These are phyloP conservation scores for Ascidia mentula DNA, from an alignment of 23 tunicate genomes.

Conservation along the genomic window DNA sequence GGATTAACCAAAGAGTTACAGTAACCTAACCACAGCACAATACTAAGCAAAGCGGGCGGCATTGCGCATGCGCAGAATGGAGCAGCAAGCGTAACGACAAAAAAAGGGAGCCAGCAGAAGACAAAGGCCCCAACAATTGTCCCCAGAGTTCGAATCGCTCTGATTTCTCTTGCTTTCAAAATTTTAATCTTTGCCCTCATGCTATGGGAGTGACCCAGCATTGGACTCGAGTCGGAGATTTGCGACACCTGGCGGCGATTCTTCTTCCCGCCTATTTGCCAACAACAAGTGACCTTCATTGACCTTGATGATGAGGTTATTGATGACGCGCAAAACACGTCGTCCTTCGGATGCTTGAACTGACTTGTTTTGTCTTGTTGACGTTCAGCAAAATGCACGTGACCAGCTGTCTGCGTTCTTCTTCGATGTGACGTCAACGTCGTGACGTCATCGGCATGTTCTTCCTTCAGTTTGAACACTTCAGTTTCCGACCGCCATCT, in stretches of 20 bases:
- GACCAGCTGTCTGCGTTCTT: constrained; percentile 10
- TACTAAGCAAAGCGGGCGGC: constrained; percentile 15
- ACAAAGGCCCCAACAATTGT: constrained; percentile 83
- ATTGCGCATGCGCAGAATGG: constrained; percentile 59
- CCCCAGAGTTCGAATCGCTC: constrained; percentile 70
- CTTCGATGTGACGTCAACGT: constrained; percentile 3
- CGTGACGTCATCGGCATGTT: neutral
- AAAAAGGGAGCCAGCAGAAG: constrained; percentile 85
- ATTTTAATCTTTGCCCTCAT: constrained; percentile 47
- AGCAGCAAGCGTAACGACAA: constrained; percentile 47
- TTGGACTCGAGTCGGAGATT: constrained; percentile 7
- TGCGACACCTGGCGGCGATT: neutral
- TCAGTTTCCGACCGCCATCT: constrained; percentile 5
- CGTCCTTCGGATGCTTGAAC: neutral
- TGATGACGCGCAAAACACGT: constrained; percentile 10
- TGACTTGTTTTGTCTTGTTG: neutral
- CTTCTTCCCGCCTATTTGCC: neutral
- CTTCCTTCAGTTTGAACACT: neutral
- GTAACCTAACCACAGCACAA: constrained; percentile 83
- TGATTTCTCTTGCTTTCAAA: constrained; percentile 45
- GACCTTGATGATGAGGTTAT: neutral
- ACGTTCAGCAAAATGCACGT: constrained; percentile 16
- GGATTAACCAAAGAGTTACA: constrained; percentile 86
- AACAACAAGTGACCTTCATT: constrained; percentile 6
- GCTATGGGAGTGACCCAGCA: constrained; percentile 36